Percentiles rank a stretch among this genome's conserved stretches.
phyloP scores from a whole-genome alignment of 2,888 invertebrate species.

The Helleia helle region DNA sequence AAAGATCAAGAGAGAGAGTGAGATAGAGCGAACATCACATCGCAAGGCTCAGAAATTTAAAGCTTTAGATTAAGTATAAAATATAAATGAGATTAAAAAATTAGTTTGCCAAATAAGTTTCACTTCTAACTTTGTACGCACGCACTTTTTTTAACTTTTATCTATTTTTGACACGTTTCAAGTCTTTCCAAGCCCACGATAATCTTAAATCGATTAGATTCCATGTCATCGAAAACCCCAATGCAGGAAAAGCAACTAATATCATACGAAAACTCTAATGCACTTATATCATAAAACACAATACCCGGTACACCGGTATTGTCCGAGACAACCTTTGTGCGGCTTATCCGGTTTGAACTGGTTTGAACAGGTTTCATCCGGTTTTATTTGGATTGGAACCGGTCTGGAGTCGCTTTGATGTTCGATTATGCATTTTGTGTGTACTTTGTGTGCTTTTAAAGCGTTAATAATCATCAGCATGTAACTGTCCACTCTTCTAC shows the following conservation, averaged over 20 bases:
- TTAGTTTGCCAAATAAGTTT: no score
- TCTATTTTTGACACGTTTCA: no score
- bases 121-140: no score
- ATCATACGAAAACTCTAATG: neutral
- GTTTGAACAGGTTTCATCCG: conserved; percentile 40
- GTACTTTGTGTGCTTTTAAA: neutral
- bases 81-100: no score
- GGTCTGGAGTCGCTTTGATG: conserved; percentile 2
- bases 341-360: conserved; percentile 22
- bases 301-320: conserved; percentile 22
- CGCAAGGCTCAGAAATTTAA: no score
- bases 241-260: neutral
- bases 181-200: no score
- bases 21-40: no score
- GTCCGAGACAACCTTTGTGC: conserved; percentile 14
- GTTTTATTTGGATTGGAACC: conserved; percentile 9
- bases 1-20: no score
- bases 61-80: no score
- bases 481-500: no score
- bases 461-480: neutral
- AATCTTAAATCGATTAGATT: no score
- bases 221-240: neutral
- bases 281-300: conserved; percentile 3
- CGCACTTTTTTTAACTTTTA: no score
- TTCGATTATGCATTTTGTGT: neutral